phyloP scores from a whole-genome alignment of 2,113 vertebrate genomes.

The Sus scrofa region DNA sequence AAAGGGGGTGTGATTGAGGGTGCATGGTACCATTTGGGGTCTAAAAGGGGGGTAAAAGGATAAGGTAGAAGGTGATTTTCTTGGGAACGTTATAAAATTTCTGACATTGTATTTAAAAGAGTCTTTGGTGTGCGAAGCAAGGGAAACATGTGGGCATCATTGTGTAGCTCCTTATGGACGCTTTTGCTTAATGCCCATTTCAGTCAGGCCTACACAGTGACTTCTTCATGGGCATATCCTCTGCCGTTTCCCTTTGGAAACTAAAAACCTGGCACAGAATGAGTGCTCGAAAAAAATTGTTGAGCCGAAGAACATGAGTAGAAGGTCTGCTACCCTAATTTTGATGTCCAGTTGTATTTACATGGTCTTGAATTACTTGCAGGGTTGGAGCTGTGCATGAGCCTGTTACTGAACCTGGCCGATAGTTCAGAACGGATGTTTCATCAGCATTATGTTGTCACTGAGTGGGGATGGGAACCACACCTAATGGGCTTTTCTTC shows the following conservation, averaged over 20 bases:
- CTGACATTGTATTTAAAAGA: not conserved
- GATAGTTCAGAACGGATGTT: rapidly evolving
- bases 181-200: not conserved
- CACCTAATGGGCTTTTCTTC: not conserved
- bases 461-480: rapidly evolving
- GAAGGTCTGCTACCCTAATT: not conserved
- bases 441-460: not conserved
- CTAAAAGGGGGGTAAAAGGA: not conserved
- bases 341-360: not conserved
- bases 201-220: not conserved
- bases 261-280: not conserved
- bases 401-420: not conserved
- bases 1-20: not conserved
- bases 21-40: too few relatives aligned
- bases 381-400: not conserved
- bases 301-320: not conserved
- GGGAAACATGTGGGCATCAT: not conserved
- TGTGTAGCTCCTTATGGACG: rapidly evolving
- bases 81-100: not conserved
- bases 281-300: not conserved
- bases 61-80: not conserved
- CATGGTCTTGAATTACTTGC: not conserved
- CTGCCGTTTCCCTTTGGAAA: not conserved
- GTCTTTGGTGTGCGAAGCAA: not conserved
- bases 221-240: not conserved